A percentile compares a stretch with the other conserved stretches of the same genome.
Evolutionary conservation across 2,113 vertebrate genomes (phyloP).

Genomic region (Dendrocopos noguchii): DNA sequence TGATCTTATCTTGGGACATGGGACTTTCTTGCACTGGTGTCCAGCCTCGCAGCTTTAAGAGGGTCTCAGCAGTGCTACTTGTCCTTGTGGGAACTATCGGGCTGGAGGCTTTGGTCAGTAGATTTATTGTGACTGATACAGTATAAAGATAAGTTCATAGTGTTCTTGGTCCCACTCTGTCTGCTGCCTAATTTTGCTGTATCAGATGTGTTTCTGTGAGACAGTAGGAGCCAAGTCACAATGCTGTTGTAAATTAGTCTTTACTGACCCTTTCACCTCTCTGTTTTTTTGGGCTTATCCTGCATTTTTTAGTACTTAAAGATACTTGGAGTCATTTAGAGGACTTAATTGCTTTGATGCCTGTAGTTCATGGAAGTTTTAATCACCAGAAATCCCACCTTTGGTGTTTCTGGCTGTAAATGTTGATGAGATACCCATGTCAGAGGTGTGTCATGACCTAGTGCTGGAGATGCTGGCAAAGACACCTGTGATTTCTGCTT

Average conservation of each 20-base stretch:
- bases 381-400: not conserved
- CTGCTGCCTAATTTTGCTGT: not conserved
- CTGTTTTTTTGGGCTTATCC: not conserved
- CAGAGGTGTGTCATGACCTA: not conserved
- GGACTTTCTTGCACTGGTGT: not conserved
- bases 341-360: not conserved
- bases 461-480: not conserved
- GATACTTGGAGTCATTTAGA: not conserved
- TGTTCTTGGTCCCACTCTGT: not conserved
- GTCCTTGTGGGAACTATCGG: not conserved
- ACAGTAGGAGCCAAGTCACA: not conserved
- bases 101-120: not conserved
- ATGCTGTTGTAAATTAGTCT: not conserved
- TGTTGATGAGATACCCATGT: not conserved
- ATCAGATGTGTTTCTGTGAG: not conserved
- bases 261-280: not conserved
- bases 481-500: not conserved
- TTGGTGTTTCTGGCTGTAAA: not conserved
- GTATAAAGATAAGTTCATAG: not conserved
- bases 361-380: accelerated
- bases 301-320: not conserved
- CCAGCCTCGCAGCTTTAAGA: not conserved
- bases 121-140: not conserved
- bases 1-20: not conserved
- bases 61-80: not conserved